Evolutionary conservation across 2,888 invertebrate genomes (phyloP), one percentile per base, ranked within the genome.

Genomic region (Drosophila kuntzei): DNA sequence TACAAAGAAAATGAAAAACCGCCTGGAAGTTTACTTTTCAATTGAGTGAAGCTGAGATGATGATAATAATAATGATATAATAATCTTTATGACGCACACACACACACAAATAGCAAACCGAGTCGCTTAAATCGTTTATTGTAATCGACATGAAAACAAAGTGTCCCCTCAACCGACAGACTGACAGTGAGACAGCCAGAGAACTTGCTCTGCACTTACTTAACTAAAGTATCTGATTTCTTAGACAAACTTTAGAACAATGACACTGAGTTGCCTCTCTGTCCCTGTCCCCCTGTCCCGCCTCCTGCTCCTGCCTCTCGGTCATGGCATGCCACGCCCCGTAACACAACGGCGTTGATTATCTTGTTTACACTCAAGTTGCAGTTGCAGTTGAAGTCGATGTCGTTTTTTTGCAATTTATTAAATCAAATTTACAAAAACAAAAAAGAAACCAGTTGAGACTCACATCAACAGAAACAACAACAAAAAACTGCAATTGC

Each of bases 301-400:
- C 22, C 22, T 9, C 25, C 1, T 25, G 6, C 25, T 41, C 32
- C 20, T 32, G 29, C 32, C 39, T 36, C 46, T 25, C 59, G 49
- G 34, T 25, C 25, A 27, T 37, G 29, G 7, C 54, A 43, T 34
- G 70, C 69, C 75, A 78, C 80, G 68, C 72, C 75, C 49, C 55
- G 32, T 50, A 44, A 25, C 64, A 59, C 49, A 41, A 41, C 39
- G 29, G 22, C 63, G 84, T 78, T 87, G 89, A 84, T 84, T 89
- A 81, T 84, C 89, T 87, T 87, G 83, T 84, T 84, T 87, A 88
- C 87, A 86, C 78, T 69, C 64, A 74, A 77, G 84, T 70, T 66
- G 71, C 74, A 70, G 64, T 70, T 69, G 66, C 76, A 60, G 67
- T 71, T 59, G 67, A 39, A 25, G 60, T 34, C 43, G 50, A 41